Conservation (phyloP, 2,888 invertebrate genomes). For the Willowsia nigromaculata region DNA sequence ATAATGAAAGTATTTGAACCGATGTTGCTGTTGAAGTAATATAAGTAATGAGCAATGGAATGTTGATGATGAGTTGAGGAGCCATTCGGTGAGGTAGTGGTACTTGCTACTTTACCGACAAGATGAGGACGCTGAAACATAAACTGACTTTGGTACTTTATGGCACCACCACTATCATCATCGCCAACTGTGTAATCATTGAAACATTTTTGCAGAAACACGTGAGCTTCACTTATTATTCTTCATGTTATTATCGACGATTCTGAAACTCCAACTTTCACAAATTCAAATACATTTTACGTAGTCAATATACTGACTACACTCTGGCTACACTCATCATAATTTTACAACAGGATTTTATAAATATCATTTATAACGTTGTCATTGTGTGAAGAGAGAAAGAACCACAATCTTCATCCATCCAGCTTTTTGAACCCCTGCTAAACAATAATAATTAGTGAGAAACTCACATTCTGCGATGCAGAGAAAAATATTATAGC, state of each 20-base stretch:
- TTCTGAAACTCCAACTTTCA: neutral
- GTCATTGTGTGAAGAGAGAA: neutral
- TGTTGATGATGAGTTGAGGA: constrained; percentile 34
- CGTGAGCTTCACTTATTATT: neutral
- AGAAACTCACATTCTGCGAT: neutral
- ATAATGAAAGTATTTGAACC: constrained; percentile 18
- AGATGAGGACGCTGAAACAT: neutral
- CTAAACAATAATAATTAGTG: constrained; percentile 7
- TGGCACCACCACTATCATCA: neutral
- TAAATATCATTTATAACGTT: neutral
- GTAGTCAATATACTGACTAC: neutral
- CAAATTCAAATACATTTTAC: neutral
- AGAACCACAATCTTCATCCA: neutral
- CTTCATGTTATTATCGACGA: neutral
- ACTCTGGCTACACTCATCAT: neutral
- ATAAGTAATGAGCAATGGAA: constrained; percentile 34
- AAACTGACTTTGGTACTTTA: constrained; percentile 35
- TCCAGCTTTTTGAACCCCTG: constrained; percentile 27
- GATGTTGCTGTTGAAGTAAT: neutral
- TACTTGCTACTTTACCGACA: neutral
- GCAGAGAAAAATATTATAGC: neutral
- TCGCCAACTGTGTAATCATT: constrained; percentile 33
- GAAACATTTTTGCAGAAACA: constrained; percentile 11
- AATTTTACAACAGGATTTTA: neutral
- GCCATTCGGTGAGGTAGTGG: constrained; percentile 31